Evolutionary conservation across 2,888 invertebrate genomes (phyloP), one percentile per base, ranked within the genome.

Genomic region (Junonia oenone): DNA sequence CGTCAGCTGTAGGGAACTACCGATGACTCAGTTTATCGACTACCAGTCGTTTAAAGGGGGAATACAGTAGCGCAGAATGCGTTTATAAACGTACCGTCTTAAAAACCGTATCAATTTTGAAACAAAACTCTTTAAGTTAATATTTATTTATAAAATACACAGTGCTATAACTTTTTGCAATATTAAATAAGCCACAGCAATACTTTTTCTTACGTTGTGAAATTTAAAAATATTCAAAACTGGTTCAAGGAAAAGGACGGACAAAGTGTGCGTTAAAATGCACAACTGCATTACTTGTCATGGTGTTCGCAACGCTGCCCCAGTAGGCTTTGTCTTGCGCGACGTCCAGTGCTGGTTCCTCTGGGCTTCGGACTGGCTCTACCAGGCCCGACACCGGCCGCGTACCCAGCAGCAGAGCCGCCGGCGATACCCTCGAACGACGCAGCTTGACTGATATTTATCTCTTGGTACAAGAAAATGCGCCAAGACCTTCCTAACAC

Each of bases 401-500:
- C 56, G 92, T 91, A 66, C 92, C 92, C 69, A 91, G 91, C 80
- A 92, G 90, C 88, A 92, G 61, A 45, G 90, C 88, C 75, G 88
- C 91, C 76, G 91, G 86, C 61, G 90, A 82, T 61, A 85, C 86
- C 73, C 83, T 77, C 68, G 89, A 84, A 51, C 90, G 87, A 75
- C 88, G 85, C 90, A 86, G 85, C 70, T 87, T 87, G 86, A 75
- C 51, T 58, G 59, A 50, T 64, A 19, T 51, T 47, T 52, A 33
- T 33, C 14, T 57, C 59, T 51, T 15, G 31, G 26, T 47, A 26
- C 31, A 14, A 40, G 17, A 46, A 47, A 33, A 11, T 9, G 29
- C 15, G 35, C 11, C 5, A 43, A 43, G 15, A 17, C 2, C 13
- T 43, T 26, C 2, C 11, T 13, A 26, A 26, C 6, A 6, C 13